These are phyloP conservation scores for Enoplosus armatus DNA, from an alignment of 2,797 vertebrate species.

Conservation along the genomic window DNA sequence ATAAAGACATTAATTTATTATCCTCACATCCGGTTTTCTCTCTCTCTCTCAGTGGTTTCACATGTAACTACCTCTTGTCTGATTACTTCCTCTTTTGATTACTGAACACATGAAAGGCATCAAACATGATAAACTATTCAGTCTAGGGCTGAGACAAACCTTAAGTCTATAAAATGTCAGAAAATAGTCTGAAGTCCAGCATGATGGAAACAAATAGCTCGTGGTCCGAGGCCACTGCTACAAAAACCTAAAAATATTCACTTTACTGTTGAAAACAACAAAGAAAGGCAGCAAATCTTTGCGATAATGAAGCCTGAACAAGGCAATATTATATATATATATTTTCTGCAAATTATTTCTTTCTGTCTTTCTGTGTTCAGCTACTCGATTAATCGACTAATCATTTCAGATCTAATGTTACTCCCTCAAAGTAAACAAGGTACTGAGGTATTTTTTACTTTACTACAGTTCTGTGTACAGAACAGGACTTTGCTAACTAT, in stretches of 20 bases:
- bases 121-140: not conserved
- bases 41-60: too few species aligned
- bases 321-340: not conserved
- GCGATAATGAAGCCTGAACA: accelerated
- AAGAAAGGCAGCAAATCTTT: not conserved
- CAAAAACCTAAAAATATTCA: not conserved
- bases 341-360: too few species aligned
- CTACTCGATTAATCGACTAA: not conserved
- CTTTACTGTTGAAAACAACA: not conserved
- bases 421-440: not conserved
- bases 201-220: not conserved
- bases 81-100: not conserved
- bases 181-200: not conserved
- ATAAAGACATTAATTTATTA: not conserved
- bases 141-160: accelerated
- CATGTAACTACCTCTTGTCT: not conserved
- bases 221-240: not conserved
- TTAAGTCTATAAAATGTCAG: not conserved
- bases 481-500: not conserved
- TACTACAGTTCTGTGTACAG: not conserved
- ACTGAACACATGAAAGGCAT: not conserved
- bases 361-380: too few species aligned
- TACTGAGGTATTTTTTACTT: not conserved
- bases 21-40: not conserved
- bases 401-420: not conserved